Evolutionary conservation across 2,113 vertebrate genomes (phyloP), one percentile per base, ranked within the genome.

Genomic region (Thinocorus orbignyianus): DNA sequence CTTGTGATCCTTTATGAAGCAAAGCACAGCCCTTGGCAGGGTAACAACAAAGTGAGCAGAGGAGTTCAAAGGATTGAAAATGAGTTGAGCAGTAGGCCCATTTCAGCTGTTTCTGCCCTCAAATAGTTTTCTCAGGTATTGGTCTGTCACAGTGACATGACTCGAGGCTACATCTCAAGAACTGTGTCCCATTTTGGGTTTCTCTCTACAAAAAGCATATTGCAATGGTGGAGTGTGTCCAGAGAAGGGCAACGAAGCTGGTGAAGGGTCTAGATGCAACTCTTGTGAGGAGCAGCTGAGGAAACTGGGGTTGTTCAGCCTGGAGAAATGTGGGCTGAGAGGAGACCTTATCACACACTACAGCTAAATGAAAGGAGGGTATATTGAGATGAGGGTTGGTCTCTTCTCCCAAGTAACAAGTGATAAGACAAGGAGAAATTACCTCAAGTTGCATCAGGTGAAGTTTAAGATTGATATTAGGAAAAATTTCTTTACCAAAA

Each of bases 321-420:
- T 65, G 39, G 19, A 42, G 41, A 14, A 65, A 31, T 31, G 28
- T 28, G 42, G 28, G 28, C 4, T 15, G 39, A 31, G 41, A 13
- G 19, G 39, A 65, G 39, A 42, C 62, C 39, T 65, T 31, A 14
- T 65, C 13, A 3, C 19, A 15, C 18, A 22, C 39, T 20, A 31
- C 26, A 65, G 5, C 62, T 65, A 7, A 13, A 28, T 42, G 62
- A 65, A 65, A 65, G 12, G 19, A 65, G 41, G 62, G 5, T 44
- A 41, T 44, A 31, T 7, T 1, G 6, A 33, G 61, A 12, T 13
- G 26, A 28, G 18, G 11, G 4, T 30, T 3, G 0, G 13, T 65
- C 19, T 44, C 62, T 44, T 65, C 41, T 22, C 28, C 41, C 62
- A 65, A 33, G 26, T 44, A 44, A 31, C 19, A 65, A 31, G 62